These are phyloP conservation scores for Myotis findleyi DNA, from an alignment of 2,797 vertebrate species.

Conservation along the genomic window DNA sequence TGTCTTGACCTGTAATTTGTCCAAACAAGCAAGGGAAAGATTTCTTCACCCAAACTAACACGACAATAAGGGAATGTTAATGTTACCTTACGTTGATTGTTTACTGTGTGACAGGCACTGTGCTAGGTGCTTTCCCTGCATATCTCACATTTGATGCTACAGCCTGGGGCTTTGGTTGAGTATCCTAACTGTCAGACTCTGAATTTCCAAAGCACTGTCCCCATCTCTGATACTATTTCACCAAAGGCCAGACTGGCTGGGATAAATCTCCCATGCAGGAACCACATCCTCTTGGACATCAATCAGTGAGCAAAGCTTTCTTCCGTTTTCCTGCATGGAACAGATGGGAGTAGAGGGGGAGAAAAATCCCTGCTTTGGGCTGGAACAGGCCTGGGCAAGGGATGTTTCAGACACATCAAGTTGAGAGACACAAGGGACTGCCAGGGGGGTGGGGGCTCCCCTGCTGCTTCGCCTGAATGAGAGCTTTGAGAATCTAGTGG, in stretches of 20 bases:
- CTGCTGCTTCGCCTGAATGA: background rate
- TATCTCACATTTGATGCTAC: background rate
- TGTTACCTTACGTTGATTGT: background rate
- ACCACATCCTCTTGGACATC: conserved; percentile 25
- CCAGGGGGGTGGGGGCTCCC: background rate
- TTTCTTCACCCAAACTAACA: background rate
- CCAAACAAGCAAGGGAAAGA: background rate
- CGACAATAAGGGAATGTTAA: background rate
- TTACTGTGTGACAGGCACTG: background rate
- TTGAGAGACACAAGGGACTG: background rate
- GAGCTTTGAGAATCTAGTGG: background rate
- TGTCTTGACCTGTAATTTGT: background rate
- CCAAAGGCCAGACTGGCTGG: background rate
- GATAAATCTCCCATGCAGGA: background rate
- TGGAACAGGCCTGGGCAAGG: conserved; percentile 63
- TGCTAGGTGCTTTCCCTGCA: background rate
- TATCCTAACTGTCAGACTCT: background rate
- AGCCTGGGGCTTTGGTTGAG: background rate
- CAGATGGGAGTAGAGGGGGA: background rate
- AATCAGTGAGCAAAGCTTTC: conserved; percentile 32
- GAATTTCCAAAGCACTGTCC: background rate
- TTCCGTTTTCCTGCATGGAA: conserved; percentile 35
- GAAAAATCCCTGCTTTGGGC: conserved; percentile 9
- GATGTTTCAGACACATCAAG: background rate
- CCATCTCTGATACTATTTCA: background rate